Evolutionary conservation across 2,888 invertebrate species (phyloP).

Genomic region (Watsonalla binaria): DNA sequence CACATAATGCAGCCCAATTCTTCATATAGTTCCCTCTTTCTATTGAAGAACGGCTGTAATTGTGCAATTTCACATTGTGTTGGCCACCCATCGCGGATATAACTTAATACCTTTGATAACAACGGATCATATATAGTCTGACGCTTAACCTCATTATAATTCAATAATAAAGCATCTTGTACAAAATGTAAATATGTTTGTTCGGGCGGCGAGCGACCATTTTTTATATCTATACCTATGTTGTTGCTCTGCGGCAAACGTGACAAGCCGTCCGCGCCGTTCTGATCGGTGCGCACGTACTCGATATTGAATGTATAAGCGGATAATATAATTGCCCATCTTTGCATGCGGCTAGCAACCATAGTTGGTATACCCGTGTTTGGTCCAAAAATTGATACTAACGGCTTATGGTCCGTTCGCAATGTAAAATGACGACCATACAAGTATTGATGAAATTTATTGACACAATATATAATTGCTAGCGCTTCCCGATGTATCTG

Average conservation of each 20-base stretch:
- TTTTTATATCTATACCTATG: not conserved
- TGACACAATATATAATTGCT: conserved; percentile 4
- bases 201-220: conserved; percentile 5
- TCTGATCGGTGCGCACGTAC: conserved; percentile 9
- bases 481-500: conserved; percentile 14
- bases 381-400: conserved; percentile 19
- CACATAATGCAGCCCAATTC: conserved; percentile 15
- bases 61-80: not conserved
- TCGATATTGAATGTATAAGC: conserved; percentile 15
- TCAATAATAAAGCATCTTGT: conserved; percentile 8
- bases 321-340: conserved; percentile 14
- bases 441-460: not conserved
- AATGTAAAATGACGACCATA: conserved; percentile 13
- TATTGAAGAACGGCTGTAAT: conserved; percentile 16
- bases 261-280: conserved; percentile 14
- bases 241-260: conserved; percentile 3
- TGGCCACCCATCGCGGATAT: conserved; percentile 18
- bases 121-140: conserved; percentile 9
- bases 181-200: conserved; percentile 12
- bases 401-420: conserved; percentile 20
- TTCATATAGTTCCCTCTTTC: conserved; percentile 14
- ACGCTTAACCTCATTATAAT: conserved; percentile 7
- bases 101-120: conserved; percentile 11
- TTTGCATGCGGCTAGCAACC: conserved; percentile 14
- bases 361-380: conserved; percentile 14